Evolutionary conservation across 2,113 vertebrate species (phyloP), one percentile per base, ranked within the genome.

Genomic region (Trogon surrucura): DNA sequence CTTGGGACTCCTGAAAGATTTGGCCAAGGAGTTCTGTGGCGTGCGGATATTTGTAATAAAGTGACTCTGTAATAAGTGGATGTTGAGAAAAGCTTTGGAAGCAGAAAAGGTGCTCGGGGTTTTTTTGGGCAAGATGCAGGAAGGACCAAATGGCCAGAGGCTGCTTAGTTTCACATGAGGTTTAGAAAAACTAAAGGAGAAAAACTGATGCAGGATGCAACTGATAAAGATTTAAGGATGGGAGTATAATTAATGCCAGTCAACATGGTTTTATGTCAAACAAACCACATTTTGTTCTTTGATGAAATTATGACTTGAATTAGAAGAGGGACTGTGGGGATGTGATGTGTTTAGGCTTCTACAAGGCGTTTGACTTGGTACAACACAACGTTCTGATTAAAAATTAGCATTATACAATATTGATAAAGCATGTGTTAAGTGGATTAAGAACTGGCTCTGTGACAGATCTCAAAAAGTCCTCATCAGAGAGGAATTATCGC

Each of bases 401-500:
- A 94, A 97, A 94, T 93, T 72, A 93, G 92, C 86, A 82, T 89
- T 93, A 77, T 81, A 79, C 72, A 93, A 91, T 96, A 96, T 95
- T 95, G 96, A 94, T 96, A 94, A 94, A 95, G 80, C 91, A 65
- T 0, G 1, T 72, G 77, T 85, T 93, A 95, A 97, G 84, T 93
- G 92, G 83, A 95, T 95, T 97, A 92, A 91, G 80, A 86, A 41
- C 85, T 92, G 93, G 82, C 91, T 94, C 51, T 0, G 22, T 94
- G 90, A 92, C 92, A 92, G 88, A 89, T 86, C 88, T 95, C 50
- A 84, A 22, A 83, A 95, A 89, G 73, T 72, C 57, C 65, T 91
- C 26, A 2, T 94, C 77, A 86, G 73, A 78, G 19, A 15, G 62
- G 32, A 88, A n/a, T 84, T 88, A 80, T 86, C 80, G 54, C 61